Percentiles rank a stretch among this genome's conserved stretches.
phyloP scores from a whole-genome alignment of 2,888 invertebrate species.

The Amaurobius ferox region DNA sequence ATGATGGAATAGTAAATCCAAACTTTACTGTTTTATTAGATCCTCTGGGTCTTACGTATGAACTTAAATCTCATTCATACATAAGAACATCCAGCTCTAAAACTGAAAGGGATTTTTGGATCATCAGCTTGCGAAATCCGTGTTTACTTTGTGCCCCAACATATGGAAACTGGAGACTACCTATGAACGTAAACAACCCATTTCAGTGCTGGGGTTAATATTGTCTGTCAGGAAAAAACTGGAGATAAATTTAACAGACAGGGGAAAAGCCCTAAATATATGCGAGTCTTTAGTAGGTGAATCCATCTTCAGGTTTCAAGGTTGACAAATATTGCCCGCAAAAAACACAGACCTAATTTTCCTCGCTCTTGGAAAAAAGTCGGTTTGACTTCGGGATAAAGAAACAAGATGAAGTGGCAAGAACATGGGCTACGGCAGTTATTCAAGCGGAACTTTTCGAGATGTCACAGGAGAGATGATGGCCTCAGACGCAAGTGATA shows the following conservation, averaged over 20 bases:
- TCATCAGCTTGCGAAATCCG: neutral
- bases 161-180: neutral
- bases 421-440: slow-evolving; percentile 40
- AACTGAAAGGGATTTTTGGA: too few relatives aligned
- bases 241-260: slow-evolving; percentile 16
- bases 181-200: neutral
- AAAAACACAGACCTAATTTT: neutral
- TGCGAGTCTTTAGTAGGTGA: slow-evolving; percentile 29
- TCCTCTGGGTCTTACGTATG: too few relatives aligned
- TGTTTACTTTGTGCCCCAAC: neutral
- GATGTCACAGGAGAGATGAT: slow-evolving; percentile 14
- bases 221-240: neutral
- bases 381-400: neutral
- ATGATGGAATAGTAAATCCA: too few relatives aligned
- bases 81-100: too few relatives aligned
- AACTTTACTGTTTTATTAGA: too few relatives aligned
- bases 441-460: slow-evolving; percentile 34
- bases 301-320: slow-evolving; percentile 47
- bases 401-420: slow-evolving; percentile 36
- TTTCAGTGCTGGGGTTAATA: neutral
- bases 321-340: slow-evolving; percentile 20
- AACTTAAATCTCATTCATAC: too few relatives aligned
- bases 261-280: slow-evolving; percentile 23
- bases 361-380: slow-evolving; percentile 1
- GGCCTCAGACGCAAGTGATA: neutral